A percentile compares a stretch with the other conserved stretches of the same genome.
phyloP scores from a whole-genome alignment of 92 coral and sea anemone genomes.

The Virgularia gustaviana region DNA sequence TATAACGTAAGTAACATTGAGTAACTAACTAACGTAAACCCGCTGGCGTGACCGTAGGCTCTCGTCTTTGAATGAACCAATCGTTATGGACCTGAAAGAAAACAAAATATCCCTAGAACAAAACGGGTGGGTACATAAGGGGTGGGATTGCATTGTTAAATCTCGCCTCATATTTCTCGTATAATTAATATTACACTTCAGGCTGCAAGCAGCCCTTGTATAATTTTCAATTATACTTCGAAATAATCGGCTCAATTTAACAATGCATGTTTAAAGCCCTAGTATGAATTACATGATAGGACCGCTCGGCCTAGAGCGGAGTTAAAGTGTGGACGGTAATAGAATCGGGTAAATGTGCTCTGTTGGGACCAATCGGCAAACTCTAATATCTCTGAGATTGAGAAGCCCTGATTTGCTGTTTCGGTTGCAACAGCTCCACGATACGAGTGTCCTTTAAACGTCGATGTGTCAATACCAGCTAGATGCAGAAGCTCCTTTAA shows the following conservation, averaged over 20 bases:
- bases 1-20: neutral
- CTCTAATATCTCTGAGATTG: conserved; percentile 36
- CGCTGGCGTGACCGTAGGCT: conserved; percentile 41
- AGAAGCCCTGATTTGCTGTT: conserved; percentile 41
- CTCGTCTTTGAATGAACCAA: conserved; percentile 35
- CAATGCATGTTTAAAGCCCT: neutral
- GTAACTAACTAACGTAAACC: neutral
- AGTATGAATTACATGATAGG: conserved; percentile 16
- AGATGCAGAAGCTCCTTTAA: conserved; percentile 7
- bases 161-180: too few species aligned
- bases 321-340: conserved; percentile 45
- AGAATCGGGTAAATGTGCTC: conserved; percentile 40
- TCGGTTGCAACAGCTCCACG: conserved; percentile 48
- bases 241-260: too few species aligned
- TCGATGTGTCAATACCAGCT: conserved; percentile 39
- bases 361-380: conserved; percentile 53
- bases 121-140: neutral
- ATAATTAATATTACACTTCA: too few species aligned
- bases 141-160: conserved; percentile 8
- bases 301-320: conserved; percentile 47
- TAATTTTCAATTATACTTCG: conserved; percentile 10
- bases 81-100: neutral
- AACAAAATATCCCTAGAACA: neutral
- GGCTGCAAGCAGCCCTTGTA: too few species aligned
- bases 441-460: conserved; percentile 45